These are phyloP conservation scores for Gambusia yucatana DNA, from an alignment of 2,797 vertebrate species.

Conservation along the genomic window DNA sequence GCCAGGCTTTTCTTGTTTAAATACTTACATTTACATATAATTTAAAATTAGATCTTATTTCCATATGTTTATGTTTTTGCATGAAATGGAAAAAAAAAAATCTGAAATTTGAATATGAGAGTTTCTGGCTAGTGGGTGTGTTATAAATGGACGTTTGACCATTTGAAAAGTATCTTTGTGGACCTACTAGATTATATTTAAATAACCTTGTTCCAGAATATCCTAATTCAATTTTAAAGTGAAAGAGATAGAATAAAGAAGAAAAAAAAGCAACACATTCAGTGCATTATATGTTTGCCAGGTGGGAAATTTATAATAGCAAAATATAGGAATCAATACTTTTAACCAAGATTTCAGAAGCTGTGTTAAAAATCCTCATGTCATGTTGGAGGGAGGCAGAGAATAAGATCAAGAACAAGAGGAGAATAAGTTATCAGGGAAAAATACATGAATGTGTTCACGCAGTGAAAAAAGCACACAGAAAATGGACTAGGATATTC, in stretches of 20 bases:
- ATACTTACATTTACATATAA: too few species aligned
- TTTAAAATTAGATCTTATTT: too few species aligned
- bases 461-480: slow-evolving; percentile 57
- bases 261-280: not conserved
- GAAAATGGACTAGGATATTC: slow-evolving; percentile 72
- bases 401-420: slow-evolving; percentile 28
- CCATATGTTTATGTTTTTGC: too few species aligned
- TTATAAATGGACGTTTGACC: too few species aligned
- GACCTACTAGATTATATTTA: too few species aligned
- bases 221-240: not conserved
- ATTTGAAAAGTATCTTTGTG: too few species aligned
- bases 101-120: too few species aligned
- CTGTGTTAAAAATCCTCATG: slow-evolving; percentile 44
- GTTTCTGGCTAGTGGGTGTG: too few species aligned
- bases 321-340: slow-evolving; percentile 27
- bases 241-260: not conserved
- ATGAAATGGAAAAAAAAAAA: too few species aligned
- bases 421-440: slow-evolving; percentile 70
- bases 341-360: slow-evolving; percentile 54
- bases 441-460: slow-evolving; percentile 71
- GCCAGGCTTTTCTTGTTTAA: too few species aligned
- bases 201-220: not conserved
- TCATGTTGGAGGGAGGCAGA: slow-evolving; percentile 46
- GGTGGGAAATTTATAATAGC: slow-evolving; percentile 11
- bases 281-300: not conserved